These are phyloP conservation scores for Coptotermes formosanus DNA, from an alignment of 1,140 invertebrate species.

Conservation along the genomic window DNA sequence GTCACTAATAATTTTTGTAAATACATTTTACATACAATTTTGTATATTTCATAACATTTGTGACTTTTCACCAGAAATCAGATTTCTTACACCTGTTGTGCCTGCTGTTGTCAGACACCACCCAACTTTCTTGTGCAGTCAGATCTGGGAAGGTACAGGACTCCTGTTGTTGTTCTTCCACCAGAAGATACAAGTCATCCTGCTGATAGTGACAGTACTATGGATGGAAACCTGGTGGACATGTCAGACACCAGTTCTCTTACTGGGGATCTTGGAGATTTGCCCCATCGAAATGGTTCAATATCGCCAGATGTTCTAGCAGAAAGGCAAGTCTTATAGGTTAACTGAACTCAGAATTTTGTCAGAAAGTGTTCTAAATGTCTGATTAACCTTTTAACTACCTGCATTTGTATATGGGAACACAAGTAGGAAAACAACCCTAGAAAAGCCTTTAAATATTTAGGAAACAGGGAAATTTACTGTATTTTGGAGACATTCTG, in stretches of 20 bases:
- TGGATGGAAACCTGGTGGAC: constrained; percentile 67
- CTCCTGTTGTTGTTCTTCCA: constrained; percentile 88
- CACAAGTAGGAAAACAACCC: no score
- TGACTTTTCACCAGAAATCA: no score
- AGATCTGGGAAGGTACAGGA: constrained; percentile 89
- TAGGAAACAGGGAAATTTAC: no score
- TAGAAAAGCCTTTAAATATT: no score
- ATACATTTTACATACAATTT: no score
- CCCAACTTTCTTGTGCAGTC: constrained; percentile 94
- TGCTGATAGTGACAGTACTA: constrained; percentile 52
- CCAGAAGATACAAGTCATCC: constrained; percentile 61
- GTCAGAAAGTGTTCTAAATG: no score
- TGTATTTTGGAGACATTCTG: no score
- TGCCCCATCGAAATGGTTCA: constrained; percentile 53
- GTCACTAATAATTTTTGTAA: no score
- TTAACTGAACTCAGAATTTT: no score
- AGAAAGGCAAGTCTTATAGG: constrained; percentile 49
- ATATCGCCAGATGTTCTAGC: constrained; percentile 56
- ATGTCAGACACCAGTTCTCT: constrained; percentile 63
- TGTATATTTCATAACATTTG: no score
- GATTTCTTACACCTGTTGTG: neutral
- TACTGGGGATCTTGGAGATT: constrained; percentile 53
- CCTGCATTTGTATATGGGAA: no score
- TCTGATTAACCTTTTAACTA: no score
- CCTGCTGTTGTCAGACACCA: constrained; percentile 63